Conservation (phyloP, 2,888 invertebrate species). For the Troides aeacus region DNA sequence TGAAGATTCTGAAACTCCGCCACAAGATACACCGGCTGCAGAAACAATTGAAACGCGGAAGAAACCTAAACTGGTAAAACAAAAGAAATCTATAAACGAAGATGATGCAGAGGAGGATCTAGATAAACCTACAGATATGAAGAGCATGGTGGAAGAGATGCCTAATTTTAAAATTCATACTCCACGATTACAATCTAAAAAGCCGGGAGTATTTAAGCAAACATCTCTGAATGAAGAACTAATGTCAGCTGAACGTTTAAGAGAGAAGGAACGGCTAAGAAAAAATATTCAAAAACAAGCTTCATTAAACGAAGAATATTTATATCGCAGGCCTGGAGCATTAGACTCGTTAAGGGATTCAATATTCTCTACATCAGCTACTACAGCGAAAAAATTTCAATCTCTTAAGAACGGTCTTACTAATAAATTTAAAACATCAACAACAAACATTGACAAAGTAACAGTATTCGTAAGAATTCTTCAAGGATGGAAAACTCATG, state of each 20-base stretch:
- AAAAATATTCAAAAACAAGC: constrained; percentile 94
- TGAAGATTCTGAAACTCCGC: constrained; percentile 57
- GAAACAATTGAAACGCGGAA: constrained; percentile 79
- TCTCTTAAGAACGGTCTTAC: constrained; percentile 90
- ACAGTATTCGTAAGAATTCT: constrained; percentile 92
- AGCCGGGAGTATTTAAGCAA: constrained; percentile 87
- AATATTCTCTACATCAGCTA: constrained; percentile 85
- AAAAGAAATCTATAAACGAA: constrained; percentile 91
- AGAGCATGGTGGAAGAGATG: constrained; percentile 81
- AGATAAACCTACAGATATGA: constrained; percentile 85
- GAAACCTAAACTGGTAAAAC: constrained; percentile 89
- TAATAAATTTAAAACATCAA: constrained; percentile 90
- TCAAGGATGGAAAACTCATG: constrained; percentile 87
- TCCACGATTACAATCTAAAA: constrained; percentile 66
- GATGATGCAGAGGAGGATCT: constrained; percentile 84
- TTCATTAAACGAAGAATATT: constrained; percentile 91
- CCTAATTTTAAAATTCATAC: constrained; percentile 83
- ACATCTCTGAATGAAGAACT: constrained; percentile 93
- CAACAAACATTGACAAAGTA: constrained; percentile 90
- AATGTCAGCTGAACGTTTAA: constrained; percentile 91
- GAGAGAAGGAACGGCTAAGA: constrained; percentile 90
- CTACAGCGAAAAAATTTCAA: constrained; percentile 87
- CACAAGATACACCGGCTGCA: constrained; percentile 47
- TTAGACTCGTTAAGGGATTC: constrained; percentile 86
- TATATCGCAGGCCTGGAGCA: constrained; percentile 83